phyloP scores from a whole-genome alignment of 53 echinoderm and acorn worm genomes.

The Luidia sarsii region DNA sequence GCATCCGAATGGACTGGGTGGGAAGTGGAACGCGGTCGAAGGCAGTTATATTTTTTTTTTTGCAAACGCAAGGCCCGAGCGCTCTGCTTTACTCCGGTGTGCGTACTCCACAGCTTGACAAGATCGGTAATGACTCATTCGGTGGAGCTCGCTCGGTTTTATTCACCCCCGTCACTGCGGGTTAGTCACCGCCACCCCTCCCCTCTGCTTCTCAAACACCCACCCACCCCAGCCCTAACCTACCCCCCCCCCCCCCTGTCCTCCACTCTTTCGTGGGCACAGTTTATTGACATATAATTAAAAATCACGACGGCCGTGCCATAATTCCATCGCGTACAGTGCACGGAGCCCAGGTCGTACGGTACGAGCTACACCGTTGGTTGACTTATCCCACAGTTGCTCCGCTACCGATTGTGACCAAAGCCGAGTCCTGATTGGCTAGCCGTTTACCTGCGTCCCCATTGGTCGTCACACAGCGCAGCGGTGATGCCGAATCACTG shows the following conservation, averaged over 20 bases:
- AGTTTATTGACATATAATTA: slow-evolving; percentile 72
- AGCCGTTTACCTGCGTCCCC: background rate
- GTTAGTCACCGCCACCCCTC: slow-evolving; percentile 43
- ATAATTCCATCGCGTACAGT: slow-evolving; percentile 31
- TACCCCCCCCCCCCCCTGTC: background rate
- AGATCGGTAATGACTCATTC: slow-evolving; percentile 30
- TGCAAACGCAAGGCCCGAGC: no score
- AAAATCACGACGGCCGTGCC: slow-evolving; percentile 31
- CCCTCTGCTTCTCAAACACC: background rate
- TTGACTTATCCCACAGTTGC: slow-evolving; percentile 3
- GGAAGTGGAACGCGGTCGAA: no score
- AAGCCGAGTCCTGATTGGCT: slow-evolving; percentile 27
- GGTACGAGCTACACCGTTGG: background rate
- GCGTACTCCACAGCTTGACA: slow-evolving; percentile 4
- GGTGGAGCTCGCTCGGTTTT: background rate
- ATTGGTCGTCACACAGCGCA: no score
- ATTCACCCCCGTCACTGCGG: background rate
- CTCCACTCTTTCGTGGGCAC: no score
- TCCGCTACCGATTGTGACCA: slow-evolving; percentile 10
- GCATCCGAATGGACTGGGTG: background rate
- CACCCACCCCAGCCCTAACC: no score
- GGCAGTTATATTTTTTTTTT: no score
- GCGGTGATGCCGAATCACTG: no score
- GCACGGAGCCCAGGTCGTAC: no score
- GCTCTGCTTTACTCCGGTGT: background rate